Percentiles rank a stretch among this genome's conserved stretches.
Evolutionary conservation across 2,113 vertebrate genomes (phyloP).

Genomic region (Seriola quinqueradiata): DNA sequence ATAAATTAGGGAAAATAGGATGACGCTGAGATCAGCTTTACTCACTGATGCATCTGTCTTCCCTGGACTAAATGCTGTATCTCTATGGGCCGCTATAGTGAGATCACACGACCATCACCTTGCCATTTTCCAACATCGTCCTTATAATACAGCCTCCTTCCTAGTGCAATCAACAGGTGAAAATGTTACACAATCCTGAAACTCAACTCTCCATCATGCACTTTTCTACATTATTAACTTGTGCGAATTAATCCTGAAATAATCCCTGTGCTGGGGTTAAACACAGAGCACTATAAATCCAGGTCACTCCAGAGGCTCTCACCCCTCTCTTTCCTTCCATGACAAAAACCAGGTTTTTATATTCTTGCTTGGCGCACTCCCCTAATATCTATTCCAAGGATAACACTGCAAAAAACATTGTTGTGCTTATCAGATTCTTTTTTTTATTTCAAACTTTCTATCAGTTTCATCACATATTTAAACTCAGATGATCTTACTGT

Average conservation of each 20-base stretch:
- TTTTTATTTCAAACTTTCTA: slow-evolving; percentile 40
- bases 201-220: background rate
- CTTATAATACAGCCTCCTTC: background rate
- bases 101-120: background rate
- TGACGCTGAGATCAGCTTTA: slow-evolving; percentile 7
- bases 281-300: slow-evolving; percentile 44
- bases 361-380: slow-evolving; percentile 25
- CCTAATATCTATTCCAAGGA: slow-evolving; percentile 34
- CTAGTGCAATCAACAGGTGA: slow-evolving; percentile 7
- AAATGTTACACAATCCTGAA: background rate
- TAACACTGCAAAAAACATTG: slow-evolving; percentile 34
- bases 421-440: slow-evolving; percentile 21
- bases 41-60: slow-evolving; percentile 2
- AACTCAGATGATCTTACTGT: slow-evolving; percentile 29
- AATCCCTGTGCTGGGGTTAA: slow-evolving; percentile 22
- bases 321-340: slow-evolving; percentile 25
- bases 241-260: slow-evolving; percentile 37
- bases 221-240: slow-evolving; percentile 35
- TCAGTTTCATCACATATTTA: slow-evolving; percentile 46
- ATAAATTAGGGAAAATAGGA: background rate
- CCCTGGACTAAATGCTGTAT: background rate
- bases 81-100: background rate
- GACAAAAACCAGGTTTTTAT: slow-evolving; percentile 42
- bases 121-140: background rate
- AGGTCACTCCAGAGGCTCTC: slow-evolving; percentile 35